Evolutionary conservation across 2,113 vertebrate species (phyloP), one percentile per base, ranked within the genome.

Genomic region (Mellivora capensis): DNA sequence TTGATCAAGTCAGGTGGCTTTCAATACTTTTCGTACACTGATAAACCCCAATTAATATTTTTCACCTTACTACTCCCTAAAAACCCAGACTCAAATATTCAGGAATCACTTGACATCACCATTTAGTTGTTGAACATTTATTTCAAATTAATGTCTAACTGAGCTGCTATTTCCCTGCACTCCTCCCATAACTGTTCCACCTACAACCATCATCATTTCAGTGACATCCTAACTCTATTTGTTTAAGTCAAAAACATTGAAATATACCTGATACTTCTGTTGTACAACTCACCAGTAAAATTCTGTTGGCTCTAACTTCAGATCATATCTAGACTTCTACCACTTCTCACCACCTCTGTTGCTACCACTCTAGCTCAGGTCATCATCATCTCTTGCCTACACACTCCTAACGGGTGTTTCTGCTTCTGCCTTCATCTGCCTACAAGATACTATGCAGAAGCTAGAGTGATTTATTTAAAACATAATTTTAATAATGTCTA

Each of bases 401-500:
- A 27, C 4, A 27, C 17, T 90, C 31, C 37, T 96, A 83, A 72
- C 27, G 83, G 44, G 31, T 72, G 34, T 89, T 52, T 59, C 64
- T 86, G 39, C 47, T 90, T 88, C 69, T 94, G 71, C 61, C 34
- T 93, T 93, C 54, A 4, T 91, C 76, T 90, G 31, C 47, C 17
- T 69, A 18, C 74, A 61, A 18, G 64, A 80, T 61, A 69, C 25
- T 85, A 64, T 84, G 62, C 11, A 87, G 52, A 37, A 91, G 44
- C 34, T 64, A 93, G 27, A 80, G 62, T 61, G 21, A 90, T 57
- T 91, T 90, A 79, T 62, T 96, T 83, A 87, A 94, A 94, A 90
- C 6, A 47, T 47, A 80, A 79, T 80, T 91, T 94, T 72, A 94
- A 88, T 87, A 61, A 76, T 76, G 17, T 84, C 85, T 94, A 10